Evolutionary conservation across 2,888 invertebrate genomes (phyloP).

Genomic region (Dryadula phaetusa): DNA sequence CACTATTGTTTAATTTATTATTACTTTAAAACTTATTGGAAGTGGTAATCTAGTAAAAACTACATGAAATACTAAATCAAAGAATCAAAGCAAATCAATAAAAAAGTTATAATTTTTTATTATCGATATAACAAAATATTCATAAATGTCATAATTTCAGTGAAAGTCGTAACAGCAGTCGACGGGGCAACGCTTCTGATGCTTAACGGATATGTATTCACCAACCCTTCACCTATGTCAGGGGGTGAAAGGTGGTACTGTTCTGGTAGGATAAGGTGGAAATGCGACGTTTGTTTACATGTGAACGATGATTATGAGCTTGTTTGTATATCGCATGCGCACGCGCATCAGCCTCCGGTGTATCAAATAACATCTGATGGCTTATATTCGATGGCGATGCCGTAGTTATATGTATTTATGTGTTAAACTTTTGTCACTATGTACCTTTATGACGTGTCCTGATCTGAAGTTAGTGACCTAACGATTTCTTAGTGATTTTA

Average conservation of each 20-base stretch:
- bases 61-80: background rate
- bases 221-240: conserved; percentile 72
- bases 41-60: too few species aligned
- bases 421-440: background rate
- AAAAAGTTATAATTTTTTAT: background rate
- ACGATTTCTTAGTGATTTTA: too few species aligned
- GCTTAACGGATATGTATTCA: conserved; percentile 74
- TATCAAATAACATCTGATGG: conserved; percentile 70
- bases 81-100: background rate
- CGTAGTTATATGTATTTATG: background rate
- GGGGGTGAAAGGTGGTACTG: conserved; percentile 79
- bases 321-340: conserved; percentile 71
- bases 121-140: background rate
- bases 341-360: conserved; percentile 68
- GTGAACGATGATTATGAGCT: conserved; percentile 79
- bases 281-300: conserved; percentile 72
- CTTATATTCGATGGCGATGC: conserved; percentile 54
- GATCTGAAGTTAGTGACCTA: too few species aligned
- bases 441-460: background rate
- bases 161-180: conserved; percentile 75
- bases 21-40: too few species aligned
- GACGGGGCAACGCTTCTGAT: conserved; percentile 76
- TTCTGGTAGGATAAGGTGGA: conserved; percentile 68
- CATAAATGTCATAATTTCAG: conserved; percentile 59
- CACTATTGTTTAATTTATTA: too few species aligned